These are phyloP conservation scores for Boloria euphrosyne DNA, from an alignment of 2,888 invertebrate species.

Conservation along the genomic window DNA sequence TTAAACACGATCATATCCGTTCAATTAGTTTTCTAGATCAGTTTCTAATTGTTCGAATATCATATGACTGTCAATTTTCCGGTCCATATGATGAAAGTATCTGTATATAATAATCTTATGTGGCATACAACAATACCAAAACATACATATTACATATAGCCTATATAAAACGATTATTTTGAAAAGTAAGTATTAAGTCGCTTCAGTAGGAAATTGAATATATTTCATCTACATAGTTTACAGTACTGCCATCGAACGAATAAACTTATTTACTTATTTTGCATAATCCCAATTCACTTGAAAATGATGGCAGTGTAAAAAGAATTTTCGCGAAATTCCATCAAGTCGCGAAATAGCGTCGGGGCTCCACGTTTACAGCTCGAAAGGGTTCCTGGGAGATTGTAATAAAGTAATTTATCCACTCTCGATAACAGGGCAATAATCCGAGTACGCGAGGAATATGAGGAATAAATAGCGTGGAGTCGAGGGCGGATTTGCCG, in stretches of 20 bases:
- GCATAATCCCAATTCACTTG: slow-evolving; percentile 52
- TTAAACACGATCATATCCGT: slow-evolving; percentile 23
- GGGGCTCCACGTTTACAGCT: slow-evolving; percentile 49
- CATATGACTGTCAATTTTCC: neutral
- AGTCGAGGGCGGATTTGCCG: slow-evolving; percentile 46
- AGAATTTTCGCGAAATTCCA: slow-evolving; percentile 62
- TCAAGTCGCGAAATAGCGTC: slow-evolving; percentile 63
- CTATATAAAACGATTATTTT: too few species aligned
- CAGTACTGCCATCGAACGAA: slow-evolving; percentile 28
- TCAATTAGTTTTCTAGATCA: slow-evolving; percentile 8
- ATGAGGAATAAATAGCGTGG: slow-evolving; percentile 60
- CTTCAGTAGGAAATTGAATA: slow-evolving; percentile 26
- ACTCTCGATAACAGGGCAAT: slow-evolving; percentile 75
- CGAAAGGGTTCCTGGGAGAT: slow-evolving; percentile 62
- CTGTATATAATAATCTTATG: too few species aligned
- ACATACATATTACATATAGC: too few species aligned
- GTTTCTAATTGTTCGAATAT: neutral
- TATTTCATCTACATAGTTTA: slow-evolving; percentile 17
- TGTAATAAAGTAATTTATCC: slow-evolving; percentile 79
- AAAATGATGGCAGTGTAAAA: slow-evolving; percentile 66
- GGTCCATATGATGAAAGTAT: neutral
- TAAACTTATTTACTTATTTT: slow-evolving; percentile 50
- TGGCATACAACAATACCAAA: too few species aligned
- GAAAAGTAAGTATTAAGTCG: neutral
- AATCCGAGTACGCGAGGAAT: slow-evolving; percentile 59